Conservation (phyloP, 2,888 invertebrate genomes). For the Allophyes oxyacanthae region DNA sequence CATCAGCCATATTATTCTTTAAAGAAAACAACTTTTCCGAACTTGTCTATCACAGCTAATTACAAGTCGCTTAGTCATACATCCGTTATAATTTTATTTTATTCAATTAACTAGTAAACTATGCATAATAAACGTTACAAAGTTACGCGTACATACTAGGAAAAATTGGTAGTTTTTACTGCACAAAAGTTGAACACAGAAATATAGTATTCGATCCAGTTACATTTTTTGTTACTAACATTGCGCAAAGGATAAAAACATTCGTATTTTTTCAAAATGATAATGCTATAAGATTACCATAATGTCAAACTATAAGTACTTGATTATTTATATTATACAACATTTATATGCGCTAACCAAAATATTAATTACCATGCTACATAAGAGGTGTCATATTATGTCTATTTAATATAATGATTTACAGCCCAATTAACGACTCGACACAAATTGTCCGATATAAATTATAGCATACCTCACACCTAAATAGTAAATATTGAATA, state of each 20-base stretch:
- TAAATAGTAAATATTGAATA: constrained; percentile 14
- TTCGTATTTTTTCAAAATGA: not conserved
- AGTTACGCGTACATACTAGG: no score
- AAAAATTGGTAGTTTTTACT: no score
- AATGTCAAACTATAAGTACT: no score
- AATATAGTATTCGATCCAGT: not conserved
- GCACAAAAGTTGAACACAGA: not conserved
- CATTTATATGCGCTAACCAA: constrained; percentile 6
- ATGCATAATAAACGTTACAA: no score
- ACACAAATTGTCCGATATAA: constrained; percentile 16
- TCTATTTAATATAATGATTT: constrained; percentile 45
- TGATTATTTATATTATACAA: constrained; percentile 13
- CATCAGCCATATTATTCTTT: constrained; percentile 48
- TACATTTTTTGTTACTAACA: not conserved
- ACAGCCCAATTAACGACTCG: constrained; percentile 48
- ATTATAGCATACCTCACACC: constrained; percentile 9
- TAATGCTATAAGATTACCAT: no score
- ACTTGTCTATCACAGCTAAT: constrained; percentile 3
- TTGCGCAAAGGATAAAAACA: not conserved
- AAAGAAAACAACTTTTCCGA: constrained; percentile 31
- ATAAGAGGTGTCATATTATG: constrained; percentile 28
- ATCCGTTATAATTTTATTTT: constrained; percentile 1
- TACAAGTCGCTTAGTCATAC: constrained; percentile 8
- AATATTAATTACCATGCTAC: constrained; percentile 30
- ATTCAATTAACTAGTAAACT: not conserved